These are phyloP conservation scores for Stenolophus ochropezus DNA, from an alignment of 2,888 invertebrate species.

Conservation along the genomic window DNA sequence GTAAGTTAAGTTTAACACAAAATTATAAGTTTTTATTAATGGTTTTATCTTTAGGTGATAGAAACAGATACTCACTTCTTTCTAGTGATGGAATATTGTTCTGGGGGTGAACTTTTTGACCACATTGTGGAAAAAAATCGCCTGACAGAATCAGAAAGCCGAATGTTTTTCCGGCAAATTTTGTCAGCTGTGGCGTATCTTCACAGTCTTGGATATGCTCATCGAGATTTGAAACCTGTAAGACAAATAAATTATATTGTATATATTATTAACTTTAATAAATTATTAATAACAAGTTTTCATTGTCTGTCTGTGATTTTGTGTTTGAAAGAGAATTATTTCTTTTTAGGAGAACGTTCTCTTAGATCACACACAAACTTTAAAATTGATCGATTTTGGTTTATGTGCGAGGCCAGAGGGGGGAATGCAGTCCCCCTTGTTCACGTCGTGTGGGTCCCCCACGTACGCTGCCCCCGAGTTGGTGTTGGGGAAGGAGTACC, in stretches of 20 bases:
- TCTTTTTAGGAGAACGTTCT: conserved; percentile 82
- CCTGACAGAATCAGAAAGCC: conserved; percentile 82
- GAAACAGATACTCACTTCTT: conserved; percentile 85
- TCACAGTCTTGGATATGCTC: conserved; percentile 85
- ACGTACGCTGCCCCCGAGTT: conserved; percentile 86
- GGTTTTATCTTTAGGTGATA: conserved; percentile 76
- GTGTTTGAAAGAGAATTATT: neutral
- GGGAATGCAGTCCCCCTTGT: conserved; percentile 78
- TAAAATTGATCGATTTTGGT: conserved; percentile 90
- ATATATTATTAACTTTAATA: too few relatives aligned
- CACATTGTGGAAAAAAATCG: conserved; percentile 86
- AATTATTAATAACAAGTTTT: too few relatives aligned
- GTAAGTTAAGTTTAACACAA: conserved; percentile 62
- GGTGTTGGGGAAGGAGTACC: conserved; percentile 76
- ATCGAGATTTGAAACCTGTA: conserved; percentile 89
- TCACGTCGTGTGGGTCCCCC: conserved; percentile 85
- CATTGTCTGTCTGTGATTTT: too few relatives aligned
- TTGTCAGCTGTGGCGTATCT: conserved; percentile 86
- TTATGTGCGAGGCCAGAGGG: conserved; percentile 84
- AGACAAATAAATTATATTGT: conserved; percentile 68
- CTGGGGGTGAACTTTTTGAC: conserved; percentile 89
- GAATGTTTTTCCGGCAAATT: conserved; percentile 86
- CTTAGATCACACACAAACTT: conserved; percentile 82
- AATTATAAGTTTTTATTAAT: neutral
- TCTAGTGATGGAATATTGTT: conserved; percentile 88